phyloP scores from a whole-genome alignment of 1,140 invertebrate species.

The Coptotermes formosanus region DNA sequence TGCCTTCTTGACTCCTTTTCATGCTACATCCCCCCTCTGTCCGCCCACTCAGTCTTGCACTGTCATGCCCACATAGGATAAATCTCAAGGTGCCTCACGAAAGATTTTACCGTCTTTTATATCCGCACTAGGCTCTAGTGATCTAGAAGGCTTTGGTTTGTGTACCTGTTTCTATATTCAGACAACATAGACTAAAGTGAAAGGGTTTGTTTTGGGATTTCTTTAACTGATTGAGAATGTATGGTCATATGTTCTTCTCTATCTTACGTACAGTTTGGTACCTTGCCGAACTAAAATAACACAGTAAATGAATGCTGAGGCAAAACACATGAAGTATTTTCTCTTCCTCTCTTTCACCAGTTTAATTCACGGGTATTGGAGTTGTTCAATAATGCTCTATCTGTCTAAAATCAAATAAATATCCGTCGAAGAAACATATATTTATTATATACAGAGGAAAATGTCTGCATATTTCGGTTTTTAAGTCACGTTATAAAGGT shows the following conservation, averaged over 20 bases:
- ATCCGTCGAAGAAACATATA: too few relatives aligned
- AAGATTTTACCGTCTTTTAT: background rate
- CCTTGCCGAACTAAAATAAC: too few relatives aligned
- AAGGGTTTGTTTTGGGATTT: background rate
- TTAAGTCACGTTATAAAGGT: too few relatives aligned
- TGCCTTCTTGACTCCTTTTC: slow-evolving; percentile 4
- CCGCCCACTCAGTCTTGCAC: background rate
- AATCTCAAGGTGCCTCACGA: background rate
- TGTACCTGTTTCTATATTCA: background rate
- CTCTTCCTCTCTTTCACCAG: too few relatives aligned
- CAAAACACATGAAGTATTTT: too few relatives aligned
- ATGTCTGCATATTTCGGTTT: too few relatives aligned
- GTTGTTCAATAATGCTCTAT: too few relatives aligned
- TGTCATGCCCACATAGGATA: background rate
- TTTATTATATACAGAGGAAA: too few relatives aligned
- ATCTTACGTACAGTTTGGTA: too few relatives aligned
- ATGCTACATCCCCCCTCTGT: background rate
- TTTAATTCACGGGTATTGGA: too few relatives aligned
- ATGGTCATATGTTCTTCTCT: background rate
- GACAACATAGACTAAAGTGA: background rate
- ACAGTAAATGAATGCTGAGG: too few relatives aligned
- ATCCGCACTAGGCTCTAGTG: background rate
- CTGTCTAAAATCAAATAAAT: too few relatives aligned
- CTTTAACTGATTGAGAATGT: background rate
- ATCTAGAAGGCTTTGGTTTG: background rate